A percentile compares a stretch with the other conserved stretches of the same genome.
phyloP scores from a whole-genome alignment of 2,797 vertebrate species.

The Xiphophorus birchmanni region DNA sequence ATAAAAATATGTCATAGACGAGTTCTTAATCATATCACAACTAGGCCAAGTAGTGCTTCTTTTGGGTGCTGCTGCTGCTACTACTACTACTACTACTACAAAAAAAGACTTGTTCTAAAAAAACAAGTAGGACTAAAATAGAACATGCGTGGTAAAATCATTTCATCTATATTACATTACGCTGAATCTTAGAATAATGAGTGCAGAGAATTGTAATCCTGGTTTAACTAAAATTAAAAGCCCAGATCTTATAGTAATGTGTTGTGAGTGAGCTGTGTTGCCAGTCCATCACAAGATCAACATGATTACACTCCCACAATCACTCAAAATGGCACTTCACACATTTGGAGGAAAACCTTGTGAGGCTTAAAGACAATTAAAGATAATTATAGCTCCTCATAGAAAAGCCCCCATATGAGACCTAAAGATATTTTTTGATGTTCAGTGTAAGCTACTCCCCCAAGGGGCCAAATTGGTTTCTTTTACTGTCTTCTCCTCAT shows the following conservation, averaged over 20 bases:
- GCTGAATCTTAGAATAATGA: neutral
- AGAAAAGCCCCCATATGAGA: neutral
- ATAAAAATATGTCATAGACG: neutral
- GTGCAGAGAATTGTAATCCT: neutral
- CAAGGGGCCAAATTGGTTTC: neutral
- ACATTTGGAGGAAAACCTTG: neutral
- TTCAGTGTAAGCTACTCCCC: neutral
- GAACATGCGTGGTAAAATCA: neutral
- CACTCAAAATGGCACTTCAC: neutral
- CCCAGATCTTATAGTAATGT: neutral
- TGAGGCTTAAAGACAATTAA: neutral
- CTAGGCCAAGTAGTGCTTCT: neutral
- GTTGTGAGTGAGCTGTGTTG: neutral
- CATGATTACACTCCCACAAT: neutral
- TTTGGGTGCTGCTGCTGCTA: neutral
- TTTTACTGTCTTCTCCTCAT: neutral
- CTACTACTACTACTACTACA: neutral
- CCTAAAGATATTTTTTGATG: neutral
- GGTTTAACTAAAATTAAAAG: neutral
- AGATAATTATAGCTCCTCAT: neutral
- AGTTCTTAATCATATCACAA: constrained; percentile 2
- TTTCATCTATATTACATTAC: neutral
- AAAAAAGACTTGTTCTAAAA: neutral
- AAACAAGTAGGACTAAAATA: neutral
- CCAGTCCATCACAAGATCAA: neutral